Base-by-base conservation (phyloP, 2,888 invertebrate species). In the Nymphalis urticae region DNA sequence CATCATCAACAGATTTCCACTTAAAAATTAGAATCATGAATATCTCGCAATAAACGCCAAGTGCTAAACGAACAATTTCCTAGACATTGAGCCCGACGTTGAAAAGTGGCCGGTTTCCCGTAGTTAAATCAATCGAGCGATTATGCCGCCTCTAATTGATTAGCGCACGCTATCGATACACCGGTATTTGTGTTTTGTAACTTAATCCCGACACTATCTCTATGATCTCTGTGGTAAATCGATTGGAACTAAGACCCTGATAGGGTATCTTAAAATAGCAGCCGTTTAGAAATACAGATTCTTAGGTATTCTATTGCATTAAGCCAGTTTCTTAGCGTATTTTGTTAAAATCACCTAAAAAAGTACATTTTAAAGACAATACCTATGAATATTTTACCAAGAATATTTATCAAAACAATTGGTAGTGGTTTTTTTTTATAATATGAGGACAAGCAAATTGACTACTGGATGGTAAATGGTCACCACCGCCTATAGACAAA, bases 51-150 rank as follows among this genome's bases (percentile, higher is more conserved):
- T 66, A 66, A 61, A 48, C 61, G 53, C 60, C 61, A 54, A 66
- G 61, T 66, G 66, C 66, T 61, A 66, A 66, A 47, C 60, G 61
- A 62, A 66, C 66, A 66, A 62, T 82, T 84, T 82, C 83, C 84
- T 83, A 78, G 80, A 82, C 80, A 77, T 79, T 81, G 76, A 82
- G 76, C 71, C 69, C 72, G 76, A 77, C 76, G 77, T 77, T 75
- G 77, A 79, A 80, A 81, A 77, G 82, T 80, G 77, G 82, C 79
- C 72, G 66, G 70, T 77, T 85, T 84, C 81, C 86, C 78, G 78
- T 80, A 80, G 78, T 78, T 85, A 84, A 83, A 85, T 85, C 84
- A 84, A 83, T 82, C 81, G 62, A 63, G 65, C 60, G 80, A 82
- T 85, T 82, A 82, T 81, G 80, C 76, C 70, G 67, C 61, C 61